Evolutionary conservation across 2,113 vertebrate species (phyloP).

Genomic region (Pygoscelis adeliae): DNA sequence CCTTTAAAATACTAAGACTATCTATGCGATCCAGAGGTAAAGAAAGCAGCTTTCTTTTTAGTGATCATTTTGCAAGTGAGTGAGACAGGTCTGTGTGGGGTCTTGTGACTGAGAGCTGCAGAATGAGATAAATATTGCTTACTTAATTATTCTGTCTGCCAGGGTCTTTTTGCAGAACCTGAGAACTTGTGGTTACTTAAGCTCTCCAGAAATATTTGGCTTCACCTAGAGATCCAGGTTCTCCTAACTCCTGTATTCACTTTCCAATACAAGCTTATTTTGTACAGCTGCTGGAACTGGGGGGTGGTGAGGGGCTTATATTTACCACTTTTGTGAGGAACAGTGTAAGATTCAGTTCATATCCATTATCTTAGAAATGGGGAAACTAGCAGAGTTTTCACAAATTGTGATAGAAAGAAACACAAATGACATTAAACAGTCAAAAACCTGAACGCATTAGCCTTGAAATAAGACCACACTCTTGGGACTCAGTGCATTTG

Average conservation of each 20-base stretch:
- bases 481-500: not conserved
- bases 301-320: not conserved
- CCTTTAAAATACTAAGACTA: not conserved
- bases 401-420: not conserved
- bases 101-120: not conserved
- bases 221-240: not conserved
- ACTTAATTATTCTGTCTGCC: not conserved
- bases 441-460: not conserved
- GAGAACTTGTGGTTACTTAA: not conserved
- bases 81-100: accelerated
- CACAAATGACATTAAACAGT: not conserved
- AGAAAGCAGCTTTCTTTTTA: not conserved
- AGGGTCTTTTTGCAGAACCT: not conserved
- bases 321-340: not conserved
- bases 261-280: not conserved
- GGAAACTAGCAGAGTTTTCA: not conserved
- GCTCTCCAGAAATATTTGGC: not conserved
- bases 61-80: not conserved
- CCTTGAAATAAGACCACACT: not conserved
- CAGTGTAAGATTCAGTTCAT: not conserved
- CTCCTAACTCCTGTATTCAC: not conserved
- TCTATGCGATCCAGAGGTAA: not conserved
- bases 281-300: not conserved
- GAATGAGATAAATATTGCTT: not conserved
- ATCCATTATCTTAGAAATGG: not conserved